Evolutionary conservation across 2,797 vertebrate genomes (phyloP).

Genomic region (Margarornis squamiger): DNA sequence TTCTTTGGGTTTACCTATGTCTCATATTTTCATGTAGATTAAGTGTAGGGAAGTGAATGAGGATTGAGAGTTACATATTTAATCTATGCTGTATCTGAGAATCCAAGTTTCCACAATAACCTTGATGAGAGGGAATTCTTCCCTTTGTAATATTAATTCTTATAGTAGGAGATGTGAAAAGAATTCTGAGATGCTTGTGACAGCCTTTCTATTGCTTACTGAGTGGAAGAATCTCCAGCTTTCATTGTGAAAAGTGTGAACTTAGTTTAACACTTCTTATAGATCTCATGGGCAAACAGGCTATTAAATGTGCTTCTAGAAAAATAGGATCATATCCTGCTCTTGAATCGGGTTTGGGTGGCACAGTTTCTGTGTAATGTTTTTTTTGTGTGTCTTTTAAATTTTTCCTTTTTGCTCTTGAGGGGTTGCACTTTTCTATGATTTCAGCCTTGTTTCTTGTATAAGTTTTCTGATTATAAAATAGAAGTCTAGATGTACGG

Average conservation of each 20-base stretch:
- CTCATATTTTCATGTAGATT: neutral
- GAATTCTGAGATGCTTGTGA: neutral
- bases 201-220: neutral
- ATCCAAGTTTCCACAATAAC: neutral
- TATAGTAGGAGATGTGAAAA: neutral
- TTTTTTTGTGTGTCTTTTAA: neutral
- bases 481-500: neutral
- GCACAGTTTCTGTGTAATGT: neutral
- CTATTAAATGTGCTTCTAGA: neutral
- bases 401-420: neutral
- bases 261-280: neutral
- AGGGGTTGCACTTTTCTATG: neutral
- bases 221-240: neutral
- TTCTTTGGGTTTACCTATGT: neutral
- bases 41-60: neutral
- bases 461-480: neutral
- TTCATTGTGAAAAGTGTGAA: neutral
- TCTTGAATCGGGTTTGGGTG: accelerated
- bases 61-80: neutral
- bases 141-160: neutral
- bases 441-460: neutral
- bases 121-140: neutral
- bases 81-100: neutral
- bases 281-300: neutral
- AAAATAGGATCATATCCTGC: neutral